Evolutionary conservation across 2,797 vertebrate genomes (phyloP).

Genomic region (Anas capensis): DNA sequence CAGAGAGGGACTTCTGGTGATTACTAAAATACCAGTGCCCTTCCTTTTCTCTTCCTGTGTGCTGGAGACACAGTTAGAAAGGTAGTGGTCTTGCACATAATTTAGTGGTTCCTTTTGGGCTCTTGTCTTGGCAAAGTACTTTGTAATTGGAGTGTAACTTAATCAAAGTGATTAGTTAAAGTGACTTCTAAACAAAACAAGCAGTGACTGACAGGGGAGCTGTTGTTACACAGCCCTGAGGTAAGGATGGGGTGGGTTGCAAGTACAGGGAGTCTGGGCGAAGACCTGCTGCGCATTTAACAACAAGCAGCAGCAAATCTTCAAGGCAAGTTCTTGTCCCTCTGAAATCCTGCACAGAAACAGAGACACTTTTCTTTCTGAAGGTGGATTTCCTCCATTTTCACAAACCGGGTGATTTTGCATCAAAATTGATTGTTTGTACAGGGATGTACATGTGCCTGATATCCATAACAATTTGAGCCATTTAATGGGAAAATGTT

Average conservation of each 20-base stretch:
- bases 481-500: not conserved
- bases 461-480: not conserved
- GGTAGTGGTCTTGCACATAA: not conserved
- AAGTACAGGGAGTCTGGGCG: accelerated
- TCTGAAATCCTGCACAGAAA: not conserved
- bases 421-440: not conserved
- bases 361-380: not conserved
- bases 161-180: not conserved
- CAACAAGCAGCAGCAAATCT: not conserved
- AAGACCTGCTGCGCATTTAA: not conserved
- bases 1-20: not conserved
- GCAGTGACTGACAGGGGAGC: not conserved
- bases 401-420: not conserved
- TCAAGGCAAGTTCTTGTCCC: not conserved
- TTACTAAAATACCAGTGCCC: not conserved
- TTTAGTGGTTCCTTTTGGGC: not conserved
- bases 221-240: not conserved
- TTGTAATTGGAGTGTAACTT: not conserved
- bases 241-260: not conserved
- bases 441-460: not conserved
- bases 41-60: not conserved
- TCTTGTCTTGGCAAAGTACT: not conserved
- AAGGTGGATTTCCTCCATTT: not conserved
- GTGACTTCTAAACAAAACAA: not conserved
- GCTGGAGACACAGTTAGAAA: not conserved